phyloP scores from a whole-genome alignment of 2,888 invertebrate species.

The Eremobia ochroleuca region DNA sequence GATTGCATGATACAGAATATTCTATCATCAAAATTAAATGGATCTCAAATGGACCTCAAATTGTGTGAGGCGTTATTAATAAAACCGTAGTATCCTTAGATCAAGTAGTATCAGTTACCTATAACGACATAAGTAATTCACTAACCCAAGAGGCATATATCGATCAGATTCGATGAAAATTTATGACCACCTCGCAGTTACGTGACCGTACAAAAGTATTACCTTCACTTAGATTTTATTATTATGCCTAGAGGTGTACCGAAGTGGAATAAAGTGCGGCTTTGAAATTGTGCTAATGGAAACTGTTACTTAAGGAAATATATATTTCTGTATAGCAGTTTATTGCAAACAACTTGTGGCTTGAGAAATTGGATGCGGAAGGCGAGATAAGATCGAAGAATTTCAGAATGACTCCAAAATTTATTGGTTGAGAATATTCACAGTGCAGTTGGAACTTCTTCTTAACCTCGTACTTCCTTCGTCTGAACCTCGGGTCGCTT shows the following conservation, averaged over 20 bases:
- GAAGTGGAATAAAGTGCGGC: conserved; percentile 40
- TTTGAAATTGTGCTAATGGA: conserved; percentile 43
- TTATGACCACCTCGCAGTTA: conserved; percentile 46
- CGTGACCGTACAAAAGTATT: conserved; percentile 58
- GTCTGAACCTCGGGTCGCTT: too few relatives aligned
- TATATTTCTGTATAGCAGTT: conserved; percentile 32
- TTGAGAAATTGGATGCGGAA: conserved; percentile 14
- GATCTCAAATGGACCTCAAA: neutral
- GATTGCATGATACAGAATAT: neutral
- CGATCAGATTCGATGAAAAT: conserved; percentile 49
- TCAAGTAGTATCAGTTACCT: too few relatives aligned
- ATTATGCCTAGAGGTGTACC: conserved; percentile 47
- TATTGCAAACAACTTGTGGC: conserved; percentile 34
- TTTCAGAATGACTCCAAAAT: neutral
- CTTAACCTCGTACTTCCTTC: too few relatives aligned
- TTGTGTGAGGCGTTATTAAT: too few relatives aligned
- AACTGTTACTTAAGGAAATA: conserved; percentile 32
- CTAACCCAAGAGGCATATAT: conserved; percentile 33
- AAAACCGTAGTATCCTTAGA: neutral
- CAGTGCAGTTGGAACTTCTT: too few relatives aligned
- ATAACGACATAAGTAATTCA: conserved; percentile 31
- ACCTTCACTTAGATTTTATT: conserved; percentile 56
- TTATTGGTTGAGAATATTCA: neutral
- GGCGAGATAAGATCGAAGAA: neutral
- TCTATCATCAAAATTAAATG: too few relatives aligned